Percentiles rank a stretch among this genome's conserved stretches.
These are phyloP conservation scores for Actinostola sp. DNA, from an alignment of 92 coral and sea anemone genomes.

Conservation along the genomic window DNA sequence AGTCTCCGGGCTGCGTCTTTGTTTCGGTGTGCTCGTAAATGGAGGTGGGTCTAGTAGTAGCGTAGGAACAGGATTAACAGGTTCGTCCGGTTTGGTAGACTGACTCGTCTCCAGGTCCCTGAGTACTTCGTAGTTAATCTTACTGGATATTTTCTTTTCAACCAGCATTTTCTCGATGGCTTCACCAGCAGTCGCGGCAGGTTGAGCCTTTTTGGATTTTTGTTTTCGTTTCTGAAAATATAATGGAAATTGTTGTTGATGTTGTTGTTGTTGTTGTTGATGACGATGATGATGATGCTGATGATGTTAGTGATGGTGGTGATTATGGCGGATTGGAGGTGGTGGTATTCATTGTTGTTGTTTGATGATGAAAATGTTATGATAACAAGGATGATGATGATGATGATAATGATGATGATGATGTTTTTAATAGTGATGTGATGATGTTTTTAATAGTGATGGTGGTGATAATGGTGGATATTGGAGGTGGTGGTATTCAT, in stretches of 20 bases:
- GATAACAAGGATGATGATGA: too few species aligned
- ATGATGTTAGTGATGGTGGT: too few species aligned
- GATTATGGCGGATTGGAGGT: too few species aligned
- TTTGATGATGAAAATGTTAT: too few species aligned
- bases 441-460: too few species aligned
- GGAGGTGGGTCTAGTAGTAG: constrained; percentile 49
- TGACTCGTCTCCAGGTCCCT: constrained; percentile 89
- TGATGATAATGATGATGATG: too few species aligned
- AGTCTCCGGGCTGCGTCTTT: constrained; percentile 10
- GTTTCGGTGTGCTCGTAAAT: constrained; percentile 13
- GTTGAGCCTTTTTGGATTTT: constrained; percentile 68
- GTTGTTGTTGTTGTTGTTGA: not conserved
- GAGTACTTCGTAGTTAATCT: constrained; percentile 95
- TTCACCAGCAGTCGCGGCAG: constrained; percentile 93
- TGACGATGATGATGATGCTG: too few species aligned
- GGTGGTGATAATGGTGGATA: too few species aligned
- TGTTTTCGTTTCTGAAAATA: constrained; percentile 77
- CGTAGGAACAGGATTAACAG: constrained; percentile 50
- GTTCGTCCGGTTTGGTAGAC: constrained; percentile 55
- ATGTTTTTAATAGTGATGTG: too few species aligned
- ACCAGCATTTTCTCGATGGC: constrained; percentile 99
- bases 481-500: too few species aligned
- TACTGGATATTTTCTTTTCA: constrained; percentile 93
- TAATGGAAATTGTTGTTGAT: not conserved
- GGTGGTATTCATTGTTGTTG: too few species aligned